Evolutionary conservation across 2,888 invertebrate species (phyloP).

Genomic region (Pyrrhia umbra): DNA sequence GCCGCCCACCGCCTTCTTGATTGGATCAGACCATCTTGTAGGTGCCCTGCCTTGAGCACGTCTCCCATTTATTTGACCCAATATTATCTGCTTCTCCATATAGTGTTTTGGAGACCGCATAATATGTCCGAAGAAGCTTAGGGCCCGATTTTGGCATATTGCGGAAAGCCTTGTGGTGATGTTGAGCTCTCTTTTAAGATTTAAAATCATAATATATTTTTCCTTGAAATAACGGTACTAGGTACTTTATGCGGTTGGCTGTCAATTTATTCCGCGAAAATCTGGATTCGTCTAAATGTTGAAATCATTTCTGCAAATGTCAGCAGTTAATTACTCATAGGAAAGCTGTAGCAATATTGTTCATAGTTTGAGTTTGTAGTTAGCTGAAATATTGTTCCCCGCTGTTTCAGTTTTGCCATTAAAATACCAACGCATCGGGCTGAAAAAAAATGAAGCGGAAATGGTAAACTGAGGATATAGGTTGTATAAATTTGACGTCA

Average conservation of each 20-base stretch:
- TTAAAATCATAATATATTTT: too few species aligned
- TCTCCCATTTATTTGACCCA: too few species aligned
- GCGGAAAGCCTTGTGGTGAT: too few species aligned
- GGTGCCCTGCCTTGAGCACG: too few species aligned
- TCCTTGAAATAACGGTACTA: background rate
- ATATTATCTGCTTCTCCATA: too few species aligned
- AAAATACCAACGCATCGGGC: background rate
- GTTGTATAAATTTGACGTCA: too few species aligned
- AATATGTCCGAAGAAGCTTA: too few species aligned
- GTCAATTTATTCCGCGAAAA: background rate
- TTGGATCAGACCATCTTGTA: too few species aligned
- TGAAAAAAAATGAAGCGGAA: background rate
- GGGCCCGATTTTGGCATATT: too few species aligned
- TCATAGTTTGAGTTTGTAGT: background rate
- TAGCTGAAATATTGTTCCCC: background rate
- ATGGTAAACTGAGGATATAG: background rate
- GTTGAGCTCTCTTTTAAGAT: too few species aligned
- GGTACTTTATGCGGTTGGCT: background rate
- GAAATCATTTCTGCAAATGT: background rate
- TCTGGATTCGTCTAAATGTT: background rate
- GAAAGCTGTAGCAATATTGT: background rate
- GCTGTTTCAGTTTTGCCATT: background rate
- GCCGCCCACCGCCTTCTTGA: too few species aligned
- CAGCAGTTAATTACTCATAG: background rate
- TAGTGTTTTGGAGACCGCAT: too few species aligned